Percentiles rank a stretch among this genome's conserved stretches.
Conservation (phyloP, 92 coral and sea anemone species). For the Actinostola sp. region DNA sequence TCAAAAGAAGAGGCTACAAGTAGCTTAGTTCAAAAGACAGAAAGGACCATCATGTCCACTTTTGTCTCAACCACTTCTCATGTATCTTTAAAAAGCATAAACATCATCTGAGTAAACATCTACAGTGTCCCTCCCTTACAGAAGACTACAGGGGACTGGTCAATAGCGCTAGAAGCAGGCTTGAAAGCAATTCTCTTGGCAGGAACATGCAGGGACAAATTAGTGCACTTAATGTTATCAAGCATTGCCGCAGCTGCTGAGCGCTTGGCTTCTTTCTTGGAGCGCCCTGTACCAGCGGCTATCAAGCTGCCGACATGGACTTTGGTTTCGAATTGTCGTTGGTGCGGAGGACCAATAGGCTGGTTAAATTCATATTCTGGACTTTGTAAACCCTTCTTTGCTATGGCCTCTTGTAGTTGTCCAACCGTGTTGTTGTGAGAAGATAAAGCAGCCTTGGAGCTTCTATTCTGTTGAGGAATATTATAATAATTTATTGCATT, state of each 20-base stretch:
- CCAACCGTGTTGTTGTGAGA: slow-evolving; percentile 77
- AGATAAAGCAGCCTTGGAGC: slow-evolving; percentile 52
- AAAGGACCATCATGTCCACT: too few relatives aligned
- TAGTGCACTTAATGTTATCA: slow-evolving; percentile 52
- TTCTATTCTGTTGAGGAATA: slow-evolving; percentile 55
- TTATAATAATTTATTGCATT: background rate
- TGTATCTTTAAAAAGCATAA: background rate
- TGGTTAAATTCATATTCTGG: slow-evolving; percentile 69
- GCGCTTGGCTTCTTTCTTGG: slow-evolving; percentile 79
- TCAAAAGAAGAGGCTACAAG: too few relatives aligned
- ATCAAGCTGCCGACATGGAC: slow-evolving; percentile 67
- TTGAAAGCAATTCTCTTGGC: slow-evolving; percentile 75
- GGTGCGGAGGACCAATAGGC: slow-evolving; percentile 73
- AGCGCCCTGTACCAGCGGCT: slow-evolving; percentile 60
- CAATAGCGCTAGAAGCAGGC: slow-evolving; percentile 52
- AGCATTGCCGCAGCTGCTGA: slow-evolving; percentile 86
- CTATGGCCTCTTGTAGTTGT: slow-evolving; percentile 77
- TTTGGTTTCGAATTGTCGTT: slow-evolving; percentile 63
- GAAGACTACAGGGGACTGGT: slow-evolving; percentile 49
- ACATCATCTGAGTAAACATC: background rate
- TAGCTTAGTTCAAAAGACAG: too few relatives aligned
- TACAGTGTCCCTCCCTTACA: slow-evolving; percentile 21
- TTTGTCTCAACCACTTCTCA: too few relatives aligned
- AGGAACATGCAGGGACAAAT: slow-evolving; percentile 72
- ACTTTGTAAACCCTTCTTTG: slow-evolving; percentile 69